A percentile compares a stretch with the other conserved stretches of the same genome.
Evolutionary conservation across 2,888 invertebrate genomes (phyloP).

Genomic region (Mesorhabditis spiculigera): DNA sequence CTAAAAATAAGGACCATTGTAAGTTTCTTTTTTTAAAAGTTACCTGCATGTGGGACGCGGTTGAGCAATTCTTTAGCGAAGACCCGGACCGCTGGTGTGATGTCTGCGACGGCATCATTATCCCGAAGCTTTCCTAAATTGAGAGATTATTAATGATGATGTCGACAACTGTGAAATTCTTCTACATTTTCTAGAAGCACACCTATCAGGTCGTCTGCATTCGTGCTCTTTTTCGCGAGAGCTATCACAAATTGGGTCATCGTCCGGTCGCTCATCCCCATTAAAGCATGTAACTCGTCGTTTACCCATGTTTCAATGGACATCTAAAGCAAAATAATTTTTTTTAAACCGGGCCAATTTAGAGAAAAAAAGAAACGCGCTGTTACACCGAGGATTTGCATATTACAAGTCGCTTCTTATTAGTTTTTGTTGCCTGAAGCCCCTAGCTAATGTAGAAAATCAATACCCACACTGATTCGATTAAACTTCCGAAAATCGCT

Average conservation of each 20-base stretch:
- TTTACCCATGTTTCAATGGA: slow-evolving; percentile 62
- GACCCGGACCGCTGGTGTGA: slow-evolving; percentile 48
- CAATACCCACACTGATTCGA: no score
- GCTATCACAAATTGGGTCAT: slow-evolving; percentile 64
- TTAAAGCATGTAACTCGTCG: slow-evolving; percentile 64
- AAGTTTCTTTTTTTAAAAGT: background rate
- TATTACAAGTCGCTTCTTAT: no score
- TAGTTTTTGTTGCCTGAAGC: no score
- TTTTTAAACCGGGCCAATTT: no score
- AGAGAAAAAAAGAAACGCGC: no score
- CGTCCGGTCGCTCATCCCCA: slow-evolving; percentile 64
- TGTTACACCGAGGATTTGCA: no score
- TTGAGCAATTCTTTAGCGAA: slow-evolving; percentile 63
- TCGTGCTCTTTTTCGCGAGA: slow-evolving; percentile 61
- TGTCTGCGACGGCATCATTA: slow-evolving; percentile 28
- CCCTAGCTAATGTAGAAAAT: no score
- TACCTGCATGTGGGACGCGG: slow-evolving; percentile 57
- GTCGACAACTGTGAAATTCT: slow-evolving; percentile 21
- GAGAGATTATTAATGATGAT: slow-evolving; percentile 16
- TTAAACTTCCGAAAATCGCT: no score
- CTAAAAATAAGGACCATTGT: background rate
- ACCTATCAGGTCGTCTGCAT: slow-evolving; percentile 39
- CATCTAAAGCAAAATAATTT: slow-evolving; percentile 14
- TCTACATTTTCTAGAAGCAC: slow-evolving; percentile 31
- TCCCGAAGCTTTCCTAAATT: slow-evolving; percentile 26